Evolutionary conservation across 1,140 invertebrate species (phyloP), one percentile per base, ranked within the genome.

Genomic region (Monomorium pharaonis): DNA sequence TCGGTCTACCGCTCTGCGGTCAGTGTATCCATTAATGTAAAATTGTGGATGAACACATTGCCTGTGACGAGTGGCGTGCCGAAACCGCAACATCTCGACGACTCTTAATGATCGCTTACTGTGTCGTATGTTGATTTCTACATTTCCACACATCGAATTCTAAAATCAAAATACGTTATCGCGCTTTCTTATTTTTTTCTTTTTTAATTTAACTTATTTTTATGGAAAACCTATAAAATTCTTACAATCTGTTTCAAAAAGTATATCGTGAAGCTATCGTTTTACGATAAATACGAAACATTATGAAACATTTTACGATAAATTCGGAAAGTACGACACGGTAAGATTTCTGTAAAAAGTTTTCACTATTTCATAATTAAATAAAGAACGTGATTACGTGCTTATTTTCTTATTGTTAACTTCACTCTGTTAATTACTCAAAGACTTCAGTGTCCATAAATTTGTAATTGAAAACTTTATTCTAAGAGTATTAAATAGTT

Each of bases 21-120:
- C 56, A 33, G 16, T 30, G 3, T 7, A 6, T 21, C 9, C 27
- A 27, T 54, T 16, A 3, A 37, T 37, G 33, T 37, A 14, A 58
- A 78, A 85, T 74, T n/a, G 21, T 60, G 27, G 51, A 88, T 72
- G 72, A 65, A 83, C 58, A 58, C 47, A 37, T 83, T 21, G 51
- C 14, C 30, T 44, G n/a, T 51, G 12, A 76, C 16, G 51, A 54
- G 33, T 30, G 30, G 51, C 51, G 37, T 42, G 10, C 12, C 33
- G 37, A 86, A 85, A 88, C 86, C 62, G 54, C 83, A 80, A 42
- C 51, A 81, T 63, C 63, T 85, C 67, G 63, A 85, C 78, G 60
- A 12, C 60, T 86, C 21, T 88, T 88, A 88, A 76, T 78, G 47
- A 67, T n/a, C 80, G 44, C 14, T 47, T 30, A 24, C 42, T 42